These are phyloP conservation scores for Brachypodius melanocephalos DNA, from an alignment of 2,113 vertebrate species.

Conservation along the genomic window DNA sequence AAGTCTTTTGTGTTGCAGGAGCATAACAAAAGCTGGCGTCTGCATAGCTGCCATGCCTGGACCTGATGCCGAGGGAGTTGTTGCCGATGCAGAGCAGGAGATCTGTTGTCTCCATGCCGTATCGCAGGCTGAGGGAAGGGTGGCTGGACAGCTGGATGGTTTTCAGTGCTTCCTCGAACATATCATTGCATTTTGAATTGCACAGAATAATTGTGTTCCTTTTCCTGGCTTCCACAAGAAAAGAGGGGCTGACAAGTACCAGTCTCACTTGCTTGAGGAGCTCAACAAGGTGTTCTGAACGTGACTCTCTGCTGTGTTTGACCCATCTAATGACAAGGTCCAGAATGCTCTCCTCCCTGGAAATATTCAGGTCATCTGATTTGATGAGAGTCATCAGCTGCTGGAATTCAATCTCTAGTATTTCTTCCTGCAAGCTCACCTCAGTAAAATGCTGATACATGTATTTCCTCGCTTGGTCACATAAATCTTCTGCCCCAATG, in stretches of 20 bases:
- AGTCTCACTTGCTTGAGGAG: conserved; percentile 89
- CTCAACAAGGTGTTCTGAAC: conserved; percentile 77
- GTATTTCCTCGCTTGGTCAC: conserved; percentile 83
- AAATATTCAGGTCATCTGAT: conserved; percentile 93
- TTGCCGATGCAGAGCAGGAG: conserved; percentile 93
- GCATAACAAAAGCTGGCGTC: conserved; percentile 94
- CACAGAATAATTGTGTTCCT: conserved; percentile 85
- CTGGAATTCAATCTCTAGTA: conserved; percentile 87
- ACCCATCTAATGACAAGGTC: conserved; percentile 92
- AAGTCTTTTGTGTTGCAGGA: conserved; percentile 80
- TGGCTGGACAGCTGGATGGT: conserved; percentile 70
- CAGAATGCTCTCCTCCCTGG: conserved; percentile 89
- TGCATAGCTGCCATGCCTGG: conserved; percentile 82
- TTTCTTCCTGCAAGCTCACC: conserved; percentile 88
- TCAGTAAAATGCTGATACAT: conserved; percentile 89
- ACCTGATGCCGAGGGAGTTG: conserved; percentile 86
- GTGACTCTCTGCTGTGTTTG: conserved; percentile 72
- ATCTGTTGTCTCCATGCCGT: conserved; percentile 94
- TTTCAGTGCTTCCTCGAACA: conserved; percentile 75
- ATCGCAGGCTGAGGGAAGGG: conserved; percentile 82
- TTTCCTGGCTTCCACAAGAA: conserved; percentile 81
- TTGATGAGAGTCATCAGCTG: conserved; percentile 84
- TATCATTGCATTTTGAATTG: conserved; percentile 78
- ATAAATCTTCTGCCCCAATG: conserved; percentile 88
- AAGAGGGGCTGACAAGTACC: conserved; percentile 81